Evolutionary conservation across 1,140 invertebrate species (phyloP).

Genomic region (Drosophila kepulauana): DNA sequence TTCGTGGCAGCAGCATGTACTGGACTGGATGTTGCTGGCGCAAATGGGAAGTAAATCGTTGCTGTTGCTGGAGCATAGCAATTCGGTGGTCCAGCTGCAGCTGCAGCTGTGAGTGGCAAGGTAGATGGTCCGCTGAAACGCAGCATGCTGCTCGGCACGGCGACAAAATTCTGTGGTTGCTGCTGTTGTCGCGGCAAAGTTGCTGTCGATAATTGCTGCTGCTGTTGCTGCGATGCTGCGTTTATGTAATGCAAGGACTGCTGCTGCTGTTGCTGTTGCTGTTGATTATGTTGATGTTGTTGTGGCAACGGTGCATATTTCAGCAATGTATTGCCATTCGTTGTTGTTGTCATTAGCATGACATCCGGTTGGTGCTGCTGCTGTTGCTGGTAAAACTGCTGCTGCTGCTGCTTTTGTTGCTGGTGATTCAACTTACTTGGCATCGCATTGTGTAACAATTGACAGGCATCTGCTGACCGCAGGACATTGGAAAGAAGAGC

Average conservation of each 20-base stretch:
- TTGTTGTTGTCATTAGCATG: slow-evolving; percentile 83
- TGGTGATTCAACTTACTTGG: slow-evolving; percentile 75
- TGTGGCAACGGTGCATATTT: slow-evolving; percentile 77
- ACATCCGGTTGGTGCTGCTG: slow-evolving; percentile 68
- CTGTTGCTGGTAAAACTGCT: slow-evolving; percentile 49
- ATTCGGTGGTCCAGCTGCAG: slow-evolving; percentile 55
- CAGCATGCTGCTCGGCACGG: slow-evolving; percentile 78
- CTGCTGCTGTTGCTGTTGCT: slow-evolving; percentile 43
- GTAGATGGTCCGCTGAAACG: slow-evolving; percentile 57
- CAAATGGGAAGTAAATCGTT: slow-evolving; percentile 83
- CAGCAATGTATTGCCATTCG: slow-evolving; percentile 68
- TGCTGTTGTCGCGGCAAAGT: slow-evolving; percentile 71
- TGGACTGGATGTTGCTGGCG: slow-evolving; percentile 56
- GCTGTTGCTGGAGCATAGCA: slow-evolving; percentile 72
- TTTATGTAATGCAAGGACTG: slow-evolving; percentile 52
- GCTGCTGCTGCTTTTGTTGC: slow-evolving; percentile 62
- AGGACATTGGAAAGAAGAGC: slow-evolving; percentile 53
- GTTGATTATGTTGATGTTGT: slow-evolving; percentile 51
- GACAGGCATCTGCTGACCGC: slow-evolving; percentile 80
- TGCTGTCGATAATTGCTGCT: slow-evolving; percentile 69
- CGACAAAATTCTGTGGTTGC: slow-evolving; percentile 70
- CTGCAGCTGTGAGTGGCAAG: slow-evolving; percentile 42
- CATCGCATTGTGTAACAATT: slow-evolving; percentile 71
- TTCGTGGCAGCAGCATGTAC: slow-evolving; percentile 31
- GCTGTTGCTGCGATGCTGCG: slow-evolving; percentile 42